Conservation (phyloP, 1,140 invertebrate species). For the Bactericera cockerelli region DNA sequence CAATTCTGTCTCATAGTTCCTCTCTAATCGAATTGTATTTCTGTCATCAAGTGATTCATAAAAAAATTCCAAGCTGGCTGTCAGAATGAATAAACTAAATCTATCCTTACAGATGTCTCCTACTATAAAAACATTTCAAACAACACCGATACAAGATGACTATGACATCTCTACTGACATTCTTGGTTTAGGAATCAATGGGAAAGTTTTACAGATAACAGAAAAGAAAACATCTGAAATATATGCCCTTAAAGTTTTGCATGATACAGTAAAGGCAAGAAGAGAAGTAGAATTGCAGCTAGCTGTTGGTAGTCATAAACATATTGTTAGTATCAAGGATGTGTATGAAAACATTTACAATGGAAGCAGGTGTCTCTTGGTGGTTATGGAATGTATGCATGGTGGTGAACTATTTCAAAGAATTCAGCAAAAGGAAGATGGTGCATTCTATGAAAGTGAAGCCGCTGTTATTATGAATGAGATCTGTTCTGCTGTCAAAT, state of each 20-base stretch:
- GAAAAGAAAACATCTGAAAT: constrained; percentile 50
- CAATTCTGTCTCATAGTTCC: too few relatives aligned
- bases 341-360: constrained; percentile 93
- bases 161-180: constrained; percentile 89
- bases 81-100: constrained; percentile 4
- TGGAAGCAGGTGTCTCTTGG: constrained; percentile 76
- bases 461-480: constrained; percentile 87
- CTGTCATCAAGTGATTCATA: too few relatives aligned
- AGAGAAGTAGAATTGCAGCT: constrained; percentile 93
- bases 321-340: constrained; percentile 88
- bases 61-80: neutral
- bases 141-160: constrained; percentile 70
- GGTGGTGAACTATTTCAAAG: constrained; percentile 91
- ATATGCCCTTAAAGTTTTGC: constrained; percentile 78
- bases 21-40: too few relatives aligned
- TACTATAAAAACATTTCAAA: constrained; percentile 39
- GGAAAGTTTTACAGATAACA: constrained; percentile 74
- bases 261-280: constrained; percentile 79
- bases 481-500: constrained; percentile 89
- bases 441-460: constrained; percentile 88
- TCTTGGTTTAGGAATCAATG: constrained; percentile 93
- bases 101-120: neutral
- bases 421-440: constrained; percentile 86
- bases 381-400: constrained; percentile 98
- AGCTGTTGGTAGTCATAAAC: constrained; percentile 71